Base-by-base conservation (phyloP, 2,888 invertebrate species). In the Acronicta leporina region DNA sequence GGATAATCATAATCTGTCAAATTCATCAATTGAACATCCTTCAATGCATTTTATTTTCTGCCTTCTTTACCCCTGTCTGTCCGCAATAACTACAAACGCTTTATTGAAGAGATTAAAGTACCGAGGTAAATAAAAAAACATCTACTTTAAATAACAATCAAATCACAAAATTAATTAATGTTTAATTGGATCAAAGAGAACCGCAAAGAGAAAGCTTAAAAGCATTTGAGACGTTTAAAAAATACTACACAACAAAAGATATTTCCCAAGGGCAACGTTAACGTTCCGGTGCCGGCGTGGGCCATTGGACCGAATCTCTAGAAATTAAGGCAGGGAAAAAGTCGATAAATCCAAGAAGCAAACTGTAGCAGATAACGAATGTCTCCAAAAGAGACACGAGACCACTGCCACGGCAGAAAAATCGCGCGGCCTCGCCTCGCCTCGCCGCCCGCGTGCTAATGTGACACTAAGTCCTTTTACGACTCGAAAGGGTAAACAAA, bases 261-360 rank as follows among this genome's bases (percentile, higher is more conserved):
- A 93, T 93, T 93, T 93, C 93, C 93, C 93, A 74, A 64, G 92
- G 89, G 92, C 79, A 77, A 86, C 92, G 87, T 93, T 92, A 92
- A 91, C 89, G 92, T 92, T 90, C 90, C 92, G 91, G 88, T 90
- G 85, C 88, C 86, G 80, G 91, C 88, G 85, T 88, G 85, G 87
- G 89, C 91, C 89, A 90, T 92, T 93, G 89, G 91, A 92, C 91
- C 90, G 91, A 91, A 92, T 92, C 92, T 92, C 89, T 89, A 87
- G 89, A 92, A 92, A 92, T 93, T 92, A 92, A 92, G 88, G 86
- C 89, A 87, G 81, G 87, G 85, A 90, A 91, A 92, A 93, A 91
- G 91, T 92, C 91, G 91, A 93, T 92, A 92, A 92, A 92, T 92
- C 91, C 87, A 90, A 89, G 87, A 86, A 87, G 81, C 87, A 85